Conservation (phyloP, 1,140 invertebrate species). For the Drosophila paulistorum region DNA sequence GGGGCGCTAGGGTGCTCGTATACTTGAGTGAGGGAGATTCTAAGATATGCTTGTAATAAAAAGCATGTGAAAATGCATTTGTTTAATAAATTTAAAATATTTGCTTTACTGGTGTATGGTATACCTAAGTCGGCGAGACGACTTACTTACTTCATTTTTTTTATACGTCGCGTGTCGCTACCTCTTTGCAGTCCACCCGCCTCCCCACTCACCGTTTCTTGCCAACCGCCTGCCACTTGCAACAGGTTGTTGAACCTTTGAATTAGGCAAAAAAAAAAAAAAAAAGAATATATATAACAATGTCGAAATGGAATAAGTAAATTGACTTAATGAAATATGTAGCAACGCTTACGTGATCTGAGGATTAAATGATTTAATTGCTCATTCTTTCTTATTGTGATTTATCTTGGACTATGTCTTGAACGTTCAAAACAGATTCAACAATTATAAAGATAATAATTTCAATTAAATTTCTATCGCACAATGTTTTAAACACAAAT, state of each 20-base stretch:
- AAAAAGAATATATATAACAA: not conserved
- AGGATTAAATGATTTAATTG: not conserved
- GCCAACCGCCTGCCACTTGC: conserved; percentile 36
- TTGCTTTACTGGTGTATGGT: too few relatives aligned
- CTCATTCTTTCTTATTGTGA: conserved; percentile 3
- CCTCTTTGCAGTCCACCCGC: conserved; percentile 27
- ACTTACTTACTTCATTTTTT: too few relatives aligned
- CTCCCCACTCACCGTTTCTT: not conserved
- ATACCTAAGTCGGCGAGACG: too few relatives aligned
- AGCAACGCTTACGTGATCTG: conserved; percentile 24
- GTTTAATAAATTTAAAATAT: too few relatives aligned
- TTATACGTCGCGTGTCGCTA: conserved; percentile 68
- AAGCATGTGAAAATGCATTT: too few relatives aligned
- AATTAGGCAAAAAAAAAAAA: conserved; percentile 22
- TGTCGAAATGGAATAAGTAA: conserved; percentile 17
- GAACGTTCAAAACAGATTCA: too few relatives aligned
- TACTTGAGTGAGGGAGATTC: too few relatives aligned
- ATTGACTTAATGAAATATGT: conserved; percentile 31
- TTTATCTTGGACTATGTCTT: not conserved
- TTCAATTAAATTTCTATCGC: too few relatives aligned
- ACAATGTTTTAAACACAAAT: too few relatives aligned
- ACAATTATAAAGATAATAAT: too few relatives aligned
- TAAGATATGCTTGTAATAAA: too few relatives aligned
- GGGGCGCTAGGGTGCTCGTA: too few relatives aligned
- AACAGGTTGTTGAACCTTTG: conserved; percentile 76